Evolutionary conservation across 2,113 vertebrate species (phyloP).

Genomic region (Falco punctatus): DNA sequence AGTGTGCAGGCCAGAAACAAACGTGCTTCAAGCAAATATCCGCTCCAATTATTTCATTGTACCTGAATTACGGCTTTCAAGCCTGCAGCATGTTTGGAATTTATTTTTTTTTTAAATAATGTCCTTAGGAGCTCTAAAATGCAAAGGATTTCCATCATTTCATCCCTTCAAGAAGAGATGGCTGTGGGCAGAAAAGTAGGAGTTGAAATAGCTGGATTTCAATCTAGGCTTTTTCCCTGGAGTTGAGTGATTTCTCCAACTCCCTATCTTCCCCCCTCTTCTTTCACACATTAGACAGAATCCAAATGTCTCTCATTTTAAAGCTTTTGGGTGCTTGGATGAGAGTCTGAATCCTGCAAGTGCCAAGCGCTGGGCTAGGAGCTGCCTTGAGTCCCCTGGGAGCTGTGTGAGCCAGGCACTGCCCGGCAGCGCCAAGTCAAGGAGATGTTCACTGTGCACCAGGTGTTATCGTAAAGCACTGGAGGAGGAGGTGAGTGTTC

Average conservation of each 20-base stretch:
- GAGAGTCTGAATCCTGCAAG: not conserved
- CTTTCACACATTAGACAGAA: not conserved
- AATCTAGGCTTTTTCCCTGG: not conserved
- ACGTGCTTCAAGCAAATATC: not conserved
- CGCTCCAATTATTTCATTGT: not conserved
- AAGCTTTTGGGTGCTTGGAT: not conserved
- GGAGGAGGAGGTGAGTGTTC: not conserved
- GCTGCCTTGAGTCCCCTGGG: not conserved
- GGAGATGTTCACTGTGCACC: not conserved
- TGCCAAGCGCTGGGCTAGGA: not conserved
- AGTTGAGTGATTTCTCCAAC: not conserved
- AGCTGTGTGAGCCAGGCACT: not conserved
- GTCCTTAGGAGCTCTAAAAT: not conserved
- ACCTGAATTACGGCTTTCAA: not conserved
- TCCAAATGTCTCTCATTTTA: not conserved
- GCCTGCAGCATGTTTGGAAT: not conserved
- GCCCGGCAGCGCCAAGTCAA: accelerated
- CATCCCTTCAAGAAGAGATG: not conserved
- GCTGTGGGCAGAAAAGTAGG: slow-evolving; percentile 27
- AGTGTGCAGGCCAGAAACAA: not conserved
- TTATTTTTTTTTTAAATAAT: not conserved
- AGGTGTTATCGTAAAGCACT: accelerated
- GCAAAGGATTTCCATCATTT: not conserved
- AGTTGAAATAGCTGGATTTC: slow-evolving; percentile 24
- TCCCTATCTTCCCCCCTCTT: not conserved